Percentiles rank a stretch among this genome's conserved stretches.
These are phyloP conservation scores for Leptinotarsa defecta DNA, from an alignment of 1,140 invertebrate species.

Conservation along the genomic window DNA sequence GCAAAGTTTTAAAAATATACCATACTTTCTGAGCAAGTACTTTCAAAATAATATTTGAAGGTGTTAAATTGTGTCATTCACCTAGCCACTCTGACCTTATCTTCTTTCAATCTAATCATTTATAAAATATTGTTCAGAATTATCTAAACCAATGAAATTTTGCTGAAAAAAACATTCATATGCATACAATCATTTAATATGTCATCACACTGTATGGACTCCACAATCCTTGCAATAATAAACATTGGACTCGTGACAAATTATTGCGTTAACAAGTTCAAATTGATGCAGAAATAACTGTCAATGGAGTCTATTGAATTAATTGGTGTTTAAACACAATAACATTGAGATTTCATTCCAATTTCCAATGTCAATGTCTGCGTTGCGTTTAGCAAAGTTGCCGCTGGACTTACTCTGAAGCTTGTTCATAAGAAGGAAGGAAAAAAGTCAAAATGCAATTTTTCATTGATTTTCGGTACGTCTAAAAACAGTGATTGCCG, in stretches of 20 bases:
- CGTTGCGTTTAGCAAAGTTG: background rate
- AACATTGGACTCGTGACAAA: slow-evolving; percentile 1
- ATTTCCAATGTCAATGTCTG: slow-evolving; percentile 6
- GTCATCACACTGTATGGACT: too few relatives aligned
- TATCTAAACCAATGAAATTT: too few relatives aligned
- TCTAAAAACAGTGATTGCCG: too few relatives aligned
- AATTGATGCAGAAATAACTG: slow-evolving; percentile 6
- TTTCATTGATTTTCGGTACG: background rate
- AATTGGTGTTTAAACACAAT: slow-evolving; percentile 6
- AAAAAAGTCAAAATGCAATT: background rate
- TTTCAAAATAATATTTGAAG: too few relatives aligned
- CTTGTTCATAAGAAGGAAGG: background rate
- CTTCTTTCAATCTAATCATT: too few relatives aligned
- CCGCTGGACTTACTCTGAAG: background rate
- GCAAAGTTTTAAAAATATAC: too few relatives aligned
- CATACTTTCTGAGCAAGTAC: too few relatives aligned
- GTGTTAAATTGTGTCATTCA: too few relatives aligned
- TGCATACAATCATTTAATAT: too few relatives aligned
- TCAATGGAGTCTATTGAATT: background rate
- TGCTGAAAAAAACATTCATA: too few relatives aligned
- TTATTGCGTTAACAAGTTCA: slow-evolving; percentile 6
- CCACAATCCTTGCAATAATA: background rate
- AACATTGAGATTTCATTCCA: slow-evolving; percentile 5
- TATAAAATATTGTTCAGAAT: too few relatives aligned
- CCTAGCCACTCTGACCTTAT: too few relatives aligned